These are phyloP conservation scores for Equus przewalskii DNA, from an alignment of 2,113 vertebrate species.

Conservation along the genomic window DNA sequence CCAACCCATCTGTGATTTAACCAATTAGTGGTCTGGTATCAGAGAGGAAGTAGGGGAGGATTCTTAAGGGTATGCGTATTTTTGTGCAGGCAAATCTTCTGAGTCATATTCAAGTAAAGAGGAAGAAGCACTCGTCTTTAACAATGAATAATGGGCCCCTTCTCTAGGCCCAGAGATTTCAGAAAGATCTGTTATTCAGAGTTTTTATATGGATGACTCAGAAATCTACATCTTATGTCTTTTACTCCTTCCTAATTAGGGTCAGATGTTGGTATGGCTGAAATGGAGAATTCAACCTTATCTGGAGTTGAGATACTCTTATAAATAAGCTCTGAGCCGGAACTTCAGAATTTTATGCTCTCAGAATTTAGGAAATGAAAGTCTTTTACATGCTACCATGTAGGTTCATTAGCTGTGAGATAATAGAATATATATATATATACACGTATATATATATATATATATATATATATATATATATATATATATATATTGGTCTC, in stretches of 20 bases:
- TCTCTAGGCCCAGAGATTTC: background rate
- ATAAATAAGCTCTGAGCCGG: background rate
- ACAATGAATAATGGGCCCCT: background rate
- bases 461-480: too few relatives aligned
- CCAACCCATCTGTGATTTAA: background rate
- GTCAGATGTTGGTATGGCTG: background rate
- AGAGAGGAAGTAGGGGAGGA: background rate
- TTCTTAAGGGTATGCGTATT: background rate
- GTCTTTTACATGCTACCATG: background rate
- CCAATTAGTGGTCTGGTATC: background rate
- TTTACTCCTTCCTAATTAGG: background rate
- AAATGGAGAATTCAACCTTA: background rate
- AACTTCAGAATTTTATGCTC: background rate
- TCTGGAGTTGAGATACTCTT: background rate
- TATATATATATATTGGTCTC: background rate
- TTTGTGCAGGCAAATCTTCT: background rate
- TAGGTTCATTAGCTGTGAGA: background rate
- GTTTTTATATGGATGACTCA: background rate
- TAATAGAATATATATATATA: background rate
- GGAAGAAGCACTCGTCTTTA: background rate
- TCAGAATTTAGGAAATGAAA: background rate
- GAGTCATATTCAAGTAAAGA: background rate
- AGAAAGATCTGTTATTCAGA: background rate
- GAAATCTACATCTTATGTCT: background rate
- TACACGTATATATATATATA: too few relatives aligned